Evolutionary conservation across 2,888 invertebrate genomes (phyloP).

Genomic region (Seira musarum): DNA sequence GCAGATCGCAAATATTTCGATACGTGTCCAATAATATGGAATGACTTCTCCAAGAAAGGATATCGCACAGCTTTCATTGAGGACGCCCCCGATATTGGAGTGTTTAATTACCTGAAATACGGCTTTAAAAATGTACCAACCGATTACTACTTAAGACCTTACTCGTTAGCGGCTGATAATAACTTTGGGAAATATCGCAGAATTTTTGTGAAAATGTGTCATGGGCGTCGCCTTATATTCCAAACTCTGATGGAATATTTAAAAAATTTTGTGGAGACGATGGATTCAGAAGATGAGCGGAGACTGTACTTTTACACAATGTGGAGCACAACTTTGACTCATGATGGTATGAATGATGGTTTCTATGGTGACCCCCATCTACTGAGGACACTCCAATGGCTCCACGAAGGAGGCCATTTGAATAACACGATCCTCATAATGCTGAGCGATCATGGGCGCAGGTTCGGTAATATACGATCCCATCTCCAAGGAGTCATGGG

Average conservation of each 20-base stretch:
- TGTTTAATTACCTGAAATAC: conserved; percentile 82
- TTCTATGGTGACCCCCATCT: conserved; percentile 76
- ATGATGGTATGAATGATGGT: conserved; percentile 87
- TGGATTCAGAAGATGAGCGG: conserved; percentile 74
- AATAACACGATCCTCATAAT: conserved; percentile 80
- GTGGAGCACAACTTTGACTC: conserved; percentile 88
- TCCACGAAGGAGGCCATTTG: conserved; percentile 75
- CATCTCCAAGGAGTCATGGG: conserved; percentile 80
- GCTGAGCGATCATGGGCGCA: conserved; percentile 91
- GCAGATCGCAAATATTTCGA: conserved; percentile 76
- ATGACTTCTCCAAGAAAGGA: conserved; percentile 79
- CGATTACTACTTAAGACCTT: conserved; percentile 86
- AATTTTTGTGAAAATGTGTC: conserved; percentile 79
- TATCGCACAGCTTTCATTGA: conserved; percentile 88
- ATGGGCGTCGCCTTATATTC: conserved; percentile 77
- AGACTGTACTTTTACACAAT: conserved; percentile 85
- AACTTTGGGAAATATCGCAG: conserved; percentile 79
- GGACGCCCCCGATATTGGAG: conserved; percentile 82
- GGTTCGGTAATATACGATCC: conserved; percentile 87
- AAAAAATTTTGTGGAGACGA: conserved; percentile 77
- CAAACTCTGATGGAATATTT: conserved; percentile 83
- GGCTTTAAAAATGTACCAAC: conserved; percentile 84
- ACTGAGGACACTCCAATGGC: no score
- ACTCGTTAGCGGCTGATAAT: conserved; percentile 79
- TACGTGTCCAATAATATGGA: conserved; percentile 84